A percentile compares a stretch with the other conserved stretches of the same genome.
Evolutionary conservation across 2,797 vertebrate genomes (phyloP).

Genomic region (Acanthurus lineatus): DNA sequence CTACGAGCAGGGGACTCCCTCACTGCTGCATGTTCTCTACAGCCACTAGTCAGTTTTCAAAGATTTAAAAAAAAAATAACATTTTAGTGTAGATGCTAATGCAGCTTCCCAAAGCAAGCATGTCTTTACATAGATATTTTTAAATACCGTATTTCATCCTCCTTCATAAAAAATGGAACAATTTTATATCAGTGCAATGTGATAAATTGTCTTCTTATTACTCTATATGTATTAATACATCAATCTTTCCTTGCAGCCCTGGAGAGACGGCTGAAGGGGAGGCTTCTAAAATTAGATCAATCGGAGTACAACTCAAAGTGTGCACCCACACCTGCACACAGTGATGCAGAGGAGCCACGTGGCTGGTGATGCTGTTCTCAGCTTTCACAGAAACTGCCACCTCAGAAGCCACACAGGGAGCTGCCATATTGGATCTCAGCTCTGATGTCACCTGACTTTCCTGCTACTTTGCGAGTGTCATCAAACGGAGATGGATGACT

Average conservation of each 20-base stretch:
- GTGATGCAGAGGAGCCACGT: slow-evolving; percentile 79
- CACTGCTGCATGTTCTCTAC: neutral
- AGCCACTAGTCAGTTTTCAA: neutral
- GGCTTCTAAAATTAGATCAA: slow-evolving; percentile 75
- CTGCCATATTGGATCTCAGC: slow-evolving; percentile 79
- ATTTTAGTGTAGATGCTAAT: neutral
- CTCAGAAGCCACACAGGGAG: slow-evolving; percentile 75
- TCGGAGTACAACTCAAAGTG: slow-evolving; percentile 58
- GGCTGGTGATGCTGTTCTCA: slow-evolving; percentile 71
- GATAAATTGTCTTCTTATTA: slow-evolving; percentile 15
- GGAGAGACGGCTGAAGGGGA: slow-evolving; percentile 25
- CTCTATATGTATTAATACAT: slow-evolving; percentile 26
- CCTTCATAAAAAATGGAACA: slow-evolving; percentile 1
- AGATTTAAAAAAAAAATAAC: neutral
- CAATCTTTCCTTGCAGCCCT: slow-evolving; percentile 25
- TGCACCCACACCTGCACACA: slow-evolving; percentile 72
- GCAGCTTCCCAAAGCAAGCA: neutral
- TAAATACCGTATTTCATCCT: neutral
- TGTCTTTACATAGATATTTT: neutral
- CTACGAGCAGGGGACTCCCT: neutral
- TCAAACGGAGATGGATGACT: slow-evolving; percentile 44
- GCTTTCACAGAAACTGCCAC: slow-evolving; percentile 79
- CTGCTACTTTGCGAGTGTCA: slow-evolving; percentile 61
- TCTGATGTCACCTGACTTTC: slow-evolving; percentile 78
- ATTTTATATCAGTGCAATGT: neutral